Evolutionary conservation across 92 coral and sea anemone species (phyloP).

Genomic region (Desmophyllum pertusum): DNA sequence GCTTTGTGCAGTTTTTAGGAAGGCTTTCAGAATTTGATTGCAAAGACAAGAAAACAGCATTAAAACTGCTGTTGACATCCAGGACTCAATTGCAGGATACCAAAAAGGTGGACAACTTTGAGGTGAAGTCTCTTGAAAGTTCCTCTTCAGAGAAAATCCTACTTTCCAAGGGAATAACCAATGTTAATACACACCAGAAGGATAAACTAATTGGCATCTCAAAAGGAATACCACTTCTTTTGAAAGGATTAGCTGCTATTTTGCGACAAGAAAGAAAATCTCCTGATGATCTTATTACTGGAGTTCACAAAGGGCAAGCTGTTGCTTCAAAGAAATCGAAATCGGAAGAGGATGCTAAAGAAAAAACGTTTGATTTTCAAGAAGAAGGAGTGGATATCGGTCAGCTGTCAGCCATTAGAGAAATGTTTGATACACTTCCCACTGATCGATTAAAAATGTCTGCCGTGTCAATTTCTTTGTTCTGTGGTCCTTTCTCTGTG

Average conservation of each 20-base stretch:
- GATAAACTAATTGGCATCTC: neutral
- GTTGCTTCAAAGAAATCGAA: neutral
- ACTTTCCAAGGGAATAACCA: neutral
- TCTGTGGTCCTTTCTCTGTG: constrained; percentile 62
- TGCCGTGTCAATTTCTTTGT: constrained; percentile 71
- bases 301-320: constrained; percentile 13
- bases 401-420: constrained; percentile 29
- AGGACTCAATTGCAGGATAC: constrained; percentile 45
- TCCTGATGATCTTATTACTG: neutral
- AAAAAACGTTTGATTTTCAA: too few relatives aligned
- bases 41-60: neutral
- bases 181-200: neutral
- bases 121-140: constrained; percentile 1
- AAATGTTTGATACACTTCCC: constrained; percentile 57
- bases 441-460: constrained; percentile 53
- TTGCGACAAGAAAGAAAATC: constrained; percentile 5
- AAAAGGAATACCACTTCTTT: constrained; percentile 10
- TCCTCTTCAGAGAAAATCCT: constrained; percentile 18
- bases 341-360: constrained; percentile 5
- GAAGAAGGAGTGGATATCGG: constrained; percentile 31
- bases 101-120: constrained; percentile 7
- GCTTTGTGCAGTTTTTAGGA: neutral
- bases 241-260: constrained; percentile 11
- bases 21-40: neutral
- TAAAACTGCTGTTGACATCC: constrained; percentile 63